Evolutionary conservation across 2,113 vertebrate species (phyloP).

Genomic region (Theristicus caerulescens): DNA sequence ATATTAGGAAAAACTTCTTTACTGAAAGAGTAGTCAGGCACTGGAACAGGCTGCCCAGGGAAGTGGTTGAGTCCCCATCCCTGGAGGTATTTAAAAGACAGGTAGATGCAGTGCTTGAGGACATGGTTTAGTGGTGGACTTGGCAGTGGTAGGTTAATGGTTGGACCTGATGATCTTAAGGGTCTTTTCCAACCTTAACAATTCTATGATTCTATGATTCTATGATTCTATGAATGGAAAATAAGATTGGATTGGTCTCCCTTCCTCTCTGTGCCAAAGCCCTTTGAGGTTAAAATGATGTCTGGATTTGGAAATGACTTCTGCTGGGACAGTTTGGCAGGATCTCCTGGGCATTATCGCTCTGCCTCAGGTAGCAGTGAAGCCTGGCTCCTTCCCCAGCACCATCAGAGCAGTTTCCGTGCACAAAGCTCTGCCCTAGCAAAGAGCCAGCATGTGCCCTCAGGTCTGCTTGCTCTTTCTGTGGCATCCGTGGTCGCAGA

Average conservation of each 20-base stretch:
- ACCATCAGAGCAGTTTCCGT: not conserved
- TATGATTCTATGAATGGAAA: too few relatives aligned
- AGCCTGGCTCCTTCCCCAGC: not conserved
- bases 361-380: not conserved
- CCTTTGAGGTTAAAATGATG: not conserved
- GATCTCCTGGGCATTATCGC: not conserved
- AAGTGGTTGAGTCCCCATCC: too few relatives aligned
- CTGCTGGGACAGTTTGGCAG: not conserved
- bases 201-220: too few relatives aligned
- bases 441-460: not conserved
- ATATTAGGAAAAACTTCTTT: too few relatives aligned
- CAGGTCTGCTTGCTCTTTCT: not conserved
- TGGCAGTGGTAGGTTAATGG: too few relatives aligned
- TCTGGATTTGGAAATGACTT: not conserved
- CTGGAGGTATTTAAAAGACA: too few relatives aligned
- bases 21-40: too few relatives aligned
- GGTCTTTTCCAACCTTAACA: too few relatives aligned
- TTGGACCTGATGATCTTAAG: too few relatives aligned
- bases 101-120: too few relatives aligned
- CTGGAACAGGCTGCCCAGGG: too few relatives aligned
- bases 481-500: rapidly evolving
- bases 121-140: too few relatives aligned
- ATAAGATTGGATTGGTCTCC: not conserved
- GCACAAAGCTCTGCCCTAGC: not conserved
- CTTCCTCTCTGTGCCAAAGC: not conserved